Evolutionary conservation across 2,888 invertebrate species (phyloP).

Genomic region (Pedicia rivosa): DNA sequence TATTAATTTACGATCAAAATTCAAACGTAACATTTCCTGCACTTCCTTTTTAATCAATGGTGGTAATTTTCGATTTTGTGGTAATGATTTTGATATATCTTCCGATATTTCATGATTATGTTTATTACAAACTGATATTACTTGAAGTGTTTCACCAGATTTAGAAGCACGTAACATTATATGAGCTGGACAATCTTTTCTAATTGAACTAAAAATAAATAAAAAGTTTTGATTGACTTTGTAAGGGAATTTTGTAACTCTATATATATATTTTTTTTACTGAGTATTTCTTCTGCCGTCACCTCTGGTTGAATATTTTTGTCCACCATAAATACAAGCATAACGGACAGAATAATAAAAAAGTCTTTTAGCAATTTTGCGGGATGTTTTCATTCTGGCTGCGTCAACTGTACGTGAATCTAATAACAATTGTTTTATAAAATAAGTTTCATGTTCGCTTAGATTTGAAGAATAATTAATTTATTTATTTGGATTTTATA

Average conservation of each 20-base stretch:
- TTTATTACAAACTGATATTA: constrained; percentile 31
- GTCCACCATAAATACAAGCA: constrained; percentile 32
- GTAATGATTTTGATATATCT: constrained; percentile 26
- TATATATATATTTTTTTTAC: constrained; percentile 16
- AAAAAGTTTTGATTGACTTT: constrained; percentile 1
- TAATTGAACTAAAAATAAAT: constrained; percentile 20
- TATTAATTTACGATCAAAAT: constrained; percentile 11
- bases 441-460: too few species aligned
- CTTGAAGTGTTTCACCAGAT: constrained; percentile 29
- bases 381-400: constrained; percentile 30
- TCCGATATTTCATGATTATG: constrained; percentile 32
- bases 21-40: constrained; percentile 9
- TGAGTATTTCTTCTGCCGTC: constrained; percentile 27
- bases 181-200: constrained; percentile 31
- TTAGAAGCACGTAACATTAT: constrained; percentile 31
- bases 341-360: constrained; percentile 31
- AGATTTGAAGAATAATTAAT: too few species aligned
- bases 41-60: constrained; percentile 9
- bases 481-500: too few species aligned
- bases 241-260: too few species aligned
- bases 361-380: constrained; percentile 26
- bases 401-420: constrained; percentile 31
- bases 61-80: constrained; percentile 26
- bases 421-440: too few species aligned
- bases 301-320: constrained; percentile 28